Evolutionary conservation across 2,888 invertebrate genomes (phyloP), one percentile per base, ranked within the genome.

Genomic region (Phyllotreta cruciferae): DNA sequence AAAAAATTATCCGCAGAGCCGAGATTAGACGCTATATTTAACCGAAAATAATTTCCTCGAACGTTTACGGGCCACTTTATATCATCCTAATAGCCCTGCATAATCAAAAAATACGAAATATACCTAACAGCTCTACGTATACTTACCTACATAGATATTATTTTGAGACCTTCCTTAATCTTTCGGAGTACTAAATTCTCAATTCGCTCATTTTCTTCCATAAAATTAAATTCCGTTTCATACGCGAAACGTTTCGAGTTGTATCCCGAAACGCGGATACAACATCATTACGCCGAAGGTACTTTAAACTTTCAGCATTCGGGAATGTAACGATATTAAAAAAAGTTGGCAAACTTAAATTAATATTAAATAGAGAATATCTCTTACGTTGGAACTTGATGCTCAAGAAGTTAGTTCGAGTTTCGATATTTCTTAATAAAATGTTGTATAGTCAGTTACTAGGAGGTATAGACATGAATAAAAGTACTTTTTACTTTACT

Each of bases 101-200:
- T 78, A 79, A 79, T 78, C 79, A 77, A 67, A 77, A 74, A 78
- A 79, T 78, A 78, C 78, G 78, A 79, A 80, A 75, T 78, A 78
- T 78, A 77, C 78, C 79, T 78, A 78, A 78, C 77, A 77, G 77
- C 78, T 79, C 79, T 77, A 75, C 73, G n/a, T n/a, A n/a, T n/a
- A n/a, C n/a, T n/a, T n/a, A n/a, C n/a, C n/a, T n/a, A n/a, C n/a
- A n/a, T n/a, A n/a, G n/a, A 77, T 74, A 77, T 75, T 74, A 73
- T 78, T 78, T 79, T 79, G 79, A 79, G 79, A 79, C 79, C 78
- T 79, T 79, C 79, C 78, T 79, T 80, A 80, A 79, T 80, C 80
- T 80, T 71, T 75, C 72, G 73, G 72, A 78, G 77, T 78, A 78
- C 76, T 79, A 80, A 80, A 79, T 80, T 79, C 47, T 79, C 79